Percentiles rank a stretch among this genome's conserved stretches.
These are phyloP conservation scores for Aphelinus certus DNA, from an alignment of 1,140 invertebrate genomes.

Conservation along the genomic window DNA sequence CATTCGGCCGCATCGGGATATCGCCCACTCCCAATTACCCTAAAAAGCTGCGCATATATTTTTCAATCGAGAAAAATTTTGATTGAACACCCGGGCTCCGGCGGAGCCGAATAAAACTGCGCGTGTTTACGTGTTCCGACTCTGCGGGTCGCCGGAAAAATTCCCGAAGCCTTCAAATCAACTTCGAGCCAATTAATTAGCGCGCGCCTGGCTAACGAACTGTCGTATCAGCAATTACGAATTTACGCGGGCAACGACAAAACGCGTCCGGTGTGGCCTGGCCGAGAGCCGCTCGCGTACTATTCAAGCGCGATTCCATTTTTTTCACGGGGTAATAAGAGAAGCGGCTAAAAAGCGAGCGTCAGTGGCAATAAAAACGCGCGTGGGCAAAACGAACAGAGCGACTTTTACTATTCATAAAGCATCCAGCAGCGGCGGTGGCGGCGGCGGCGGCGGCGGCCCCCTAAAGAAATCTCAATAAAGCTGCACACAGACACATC, in stretches of 20 bases:
- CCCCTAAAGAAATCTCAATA: constrained; percentile 36
- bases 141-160: too few relatives aligned
- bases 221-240: constrained; percentile 10
- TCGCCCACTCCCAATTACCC: too few relatives aligned
- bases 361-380: constrained; percentile 21
- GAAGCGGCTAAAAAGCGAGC: neutral
- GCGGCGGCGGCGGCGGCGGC: neutral
- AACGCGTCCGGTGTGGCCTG: too few relatives aligned
- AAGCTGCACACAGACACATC: constrained; percentile 32
- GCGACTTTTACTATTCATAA: constrained; percentile 40
- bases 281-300: neutral
- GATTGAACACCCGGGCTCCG: too few relatives aligned
- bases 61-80: too few relatives aligned
- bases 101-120: too few relatives aligned
- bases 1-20: too few relatives aligned
- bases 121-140: too few relatives aligned
- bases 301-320: constrained; percentile 24
- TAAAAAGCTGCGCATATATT: too few relatives aligned
- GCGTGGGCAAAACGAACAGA: constrained; percentile 19
- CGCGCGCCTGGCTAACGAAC: constrained; percentile 8
- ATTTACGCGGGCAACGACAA: neutral
- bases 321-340: constrained; percentile 20
- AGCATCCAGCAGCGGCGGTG: constrained; percentile 15
- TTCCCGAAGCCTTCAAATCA: neutral
- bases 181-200: constrained; percentile 27